A percentile compares a stretch with the other conserved stretches of the same genome.
Evolutionary conservation across 2,113 vertebrate species (phyloP).

Genomic region (Tonatia bakeri): DNA sequence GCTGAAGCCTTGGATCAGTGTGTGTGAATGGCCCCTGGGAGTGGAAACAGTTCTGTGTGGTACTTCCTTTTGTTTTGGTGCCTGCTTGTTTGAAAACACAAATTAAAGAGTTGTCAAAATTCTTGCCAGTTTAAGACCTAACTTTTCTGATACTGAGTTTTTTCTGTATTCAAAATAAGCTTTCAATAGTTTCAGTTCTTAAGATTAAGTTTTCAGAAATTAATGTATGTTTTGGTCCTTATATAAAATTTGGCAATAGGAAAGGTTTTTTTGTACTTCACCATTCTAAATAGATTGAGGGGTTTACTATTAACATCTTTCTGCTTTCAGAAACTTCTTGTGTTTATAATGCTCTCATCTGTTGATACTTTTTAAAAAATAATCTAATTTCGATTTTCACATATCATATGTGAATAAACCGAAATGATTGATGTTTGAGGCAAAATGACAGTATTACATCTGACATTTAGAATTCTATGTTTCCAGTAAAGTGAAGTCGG

Average conservation of each 20-base stretch:
- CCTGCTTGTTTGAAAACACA: background rate
- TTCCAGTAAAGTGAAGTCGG: background rate
- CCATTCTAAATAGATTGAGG: background rate
- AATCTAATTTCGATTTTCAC: background rate
- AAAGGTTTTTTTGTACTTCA: background rate
- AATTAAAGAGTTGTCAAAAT: background rate
- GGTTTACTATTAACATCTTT: background rate
- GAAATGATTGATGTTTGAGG: background rate
- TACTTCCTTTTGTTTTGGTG: background rate
- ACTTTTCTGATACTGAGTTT: background rate
- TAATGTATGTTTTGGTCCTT: background rate
- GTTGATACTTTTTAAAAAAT: background rate
- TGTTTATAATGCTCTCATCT: background rate
- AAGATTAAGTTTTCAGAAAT: conserved; percentile 14
- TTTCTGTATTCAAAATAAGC: background rate
- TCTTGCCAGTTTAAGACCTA: background rate
- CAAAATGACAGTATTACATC: background rate
- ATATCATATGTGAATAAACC: background rate
- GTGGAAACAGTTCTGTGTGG: background rate
- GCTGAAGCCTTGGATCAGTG: background rate
- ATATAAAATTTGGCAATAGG: background rate
- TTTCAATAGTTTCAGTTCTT: background rate
- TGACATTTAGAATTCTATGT: background rate
- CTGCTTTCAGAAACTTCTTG: background rate
- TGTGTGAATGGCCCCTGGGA: background rate